Base-by-base conservation (phyloP, 2,113 vertebrate species). In the Phoenicopterus ruber region DNA sequence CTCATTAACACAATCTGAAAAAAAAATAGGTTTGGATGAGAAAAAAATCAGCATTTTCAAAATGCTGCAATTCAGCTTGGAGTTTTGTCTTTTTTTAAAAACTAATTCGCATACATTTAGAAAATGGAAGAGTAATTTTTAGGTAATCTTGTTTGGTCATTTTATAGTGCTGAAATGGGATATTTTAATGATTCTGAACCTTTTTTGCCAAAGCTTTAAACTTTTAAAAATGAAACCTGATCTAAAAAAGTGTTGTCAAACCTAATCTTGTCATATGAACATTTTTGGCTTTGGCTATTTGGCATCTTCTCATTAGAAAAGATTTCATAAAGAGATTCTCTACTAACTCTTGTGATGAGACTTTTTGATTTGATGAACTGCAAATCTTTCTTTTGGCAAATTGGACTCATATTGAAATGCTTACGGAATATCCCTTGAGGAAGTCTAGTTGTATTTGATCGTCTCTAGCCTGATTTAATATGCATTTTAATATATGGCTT, bases 21-120 rank as follows among this genome's bases (percentile, higher is more conserved):
- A 66, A n/a, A 46, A 42, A 13, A 8, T 2, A 58, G 4, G 2
- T 34, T 77, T 0, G 0, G 15, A 29, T n/a, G 19, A 80, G 24
- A 67, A 93, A 67, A 93, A 77, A 18, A 7, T 0, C 29, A n/a
- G 1, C 6, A 32, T 47, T 87, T 94, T 79, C 36, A 72, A 73
- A 76, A 50, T 54, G 11, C 18, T 72, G 36, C 6, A 31, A 4
- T 85, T 85, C 10, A 77, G 11, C 11, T 93, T 76, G 55, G 36
- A 85, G 40, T 83, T 62, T 46, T 74, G 13, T 50, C 7, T 16
- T 32, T 79, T 47, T 8, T 82, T 54, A 29, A 46, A 0, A 50
- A 54, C 8, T n/a, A 66, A 91, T 91, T 82, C 85, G 42, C 29
- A 91, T 91, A 80, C 12, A 88, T 66, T 82, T 91, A 82, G 62